Conservation (phyloP, 2,888 invertebrate genomes). For the Pedicia rivosa region DNA sequence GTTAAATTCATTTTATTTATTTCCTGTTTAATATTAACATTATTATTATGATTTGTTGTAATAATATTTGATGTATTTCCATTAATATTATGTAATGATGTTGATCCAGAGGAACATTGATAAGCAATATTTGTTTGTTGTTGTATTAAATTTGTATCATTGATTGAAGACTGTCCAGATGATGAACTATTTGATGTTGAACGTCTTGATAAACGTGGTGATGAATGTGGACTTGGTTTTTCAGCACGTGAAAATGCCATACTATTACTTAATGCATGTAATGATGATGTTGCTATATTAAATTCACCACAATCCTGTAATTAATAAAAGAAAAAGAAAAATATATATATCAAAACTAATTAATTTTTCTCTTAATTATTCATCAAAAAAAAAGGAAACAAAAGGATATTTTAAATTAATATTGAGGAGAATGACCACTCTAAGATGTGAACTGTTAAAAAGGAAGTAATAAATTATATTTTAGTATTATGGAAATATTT, state of each 20-base stretch:
- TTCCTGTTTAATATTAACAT: slow-evolving; percentile 3
- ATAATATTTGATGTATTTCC: not conserved
- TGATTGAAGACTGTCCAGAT: slow-evolving; percentile 13
- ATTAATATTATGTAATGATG: slow-evolving; percentile 4
- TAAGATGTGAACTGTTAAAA: too few relatives aligned
- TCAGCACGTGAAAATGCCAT: slow-evolving; percentile 24
- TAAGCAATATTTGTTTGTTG: too few relatives aligned
- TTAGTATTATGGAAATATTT: too few relatives aligned
- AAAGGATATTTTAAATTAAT: too few relatives aligned
- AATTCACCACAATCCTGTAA: slow-evolving; percentile 42
- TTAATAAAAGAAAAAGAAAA: not conserved
- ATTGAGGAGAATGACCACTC: too few relatives aligned
- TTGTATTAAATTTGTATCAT: too few relatives aligned
- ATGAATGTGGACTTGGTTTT: slow-evolving; percentile 39
- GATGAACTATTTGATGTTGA: slow-evolving; percentile 22
- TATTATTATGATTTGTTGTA: slow-evolving; percentile 9
- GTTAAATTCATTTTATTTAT: slow-evolving; percentile 7
- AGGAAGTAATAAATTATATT: too few relatives aligned
- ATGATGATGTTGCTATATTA: slow-evolving; percentile 45
- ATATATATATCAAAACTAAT: not conserved
- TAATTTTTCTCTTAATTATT: too few relatives aligned
- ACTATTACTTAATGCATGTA: slow-evolving; percentile 35
- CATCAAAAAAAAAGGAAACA: too few relatives aligned
- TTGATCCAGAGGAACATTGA: too few relatives aligned
- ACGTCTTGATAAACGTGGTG: slow-evolving; percentile 36